Evolutionary conservation across 2,113 vertebrate species (phyloP).

Genomic region (Physeter macrocephalus): DNA sequence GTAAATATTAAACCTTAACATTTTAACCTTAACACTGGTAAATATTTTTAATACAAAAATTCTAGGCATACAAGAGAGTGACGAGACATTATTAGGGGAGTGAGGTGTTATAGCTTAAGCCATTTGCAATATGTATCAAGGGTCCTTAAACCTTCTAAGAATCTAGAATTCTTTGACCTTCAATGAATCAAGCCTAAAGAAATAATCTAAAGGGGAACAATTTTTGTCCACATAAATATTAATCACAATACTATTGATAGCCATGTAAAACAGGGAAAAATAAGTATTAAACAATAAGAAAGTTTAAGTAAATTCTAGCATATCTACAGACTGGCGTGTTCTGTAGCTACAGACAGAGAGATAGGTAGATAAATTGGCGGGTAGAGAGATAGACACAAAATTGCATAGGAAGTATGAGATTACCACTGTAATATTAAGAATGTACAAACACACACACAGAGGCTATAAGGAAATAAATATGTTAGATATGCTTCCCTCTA

Average conservation of each 20-base stretch:
- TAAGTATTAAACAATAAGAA: background rate
- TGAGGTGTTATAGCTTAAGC: background rate
- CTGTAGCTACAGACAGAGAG: background rate
- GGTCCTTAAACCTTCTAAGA: background rate
- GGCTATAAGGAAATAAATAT: background rate
- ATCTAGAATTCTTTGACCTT: background rate
- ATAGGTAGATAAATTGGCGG: background rate
- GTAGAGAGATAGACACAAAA: background rate
- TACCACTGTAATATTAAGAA: background rate
- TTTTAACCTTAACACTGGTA: background rate
- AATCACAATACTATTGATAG: background rate
- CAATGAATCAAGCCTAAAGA: background rate
- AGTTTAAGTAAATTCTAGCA: background rate
- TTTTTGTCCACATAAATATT: background rate
- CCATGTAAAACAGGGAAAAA: background rate
- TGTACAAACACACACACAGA: background rate
- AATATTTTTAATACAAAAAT: slow-evolving; percentile 7
- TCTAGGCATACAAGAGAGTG: background rate
- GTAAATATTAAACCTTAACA: too few relatives aligned
- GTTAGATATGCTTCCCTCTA: background rate
- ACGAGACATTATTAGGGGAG: background rate
- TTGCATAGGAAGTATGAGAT: background rate
- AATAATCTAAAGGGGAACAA: background rate
- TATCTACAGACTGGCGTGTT: background rate
- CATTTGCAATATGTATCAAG: background rate